phyloP scores from a whole-genome alignment of 2,113 vertebrate genomes.

The Sialia sialis region DNA sequence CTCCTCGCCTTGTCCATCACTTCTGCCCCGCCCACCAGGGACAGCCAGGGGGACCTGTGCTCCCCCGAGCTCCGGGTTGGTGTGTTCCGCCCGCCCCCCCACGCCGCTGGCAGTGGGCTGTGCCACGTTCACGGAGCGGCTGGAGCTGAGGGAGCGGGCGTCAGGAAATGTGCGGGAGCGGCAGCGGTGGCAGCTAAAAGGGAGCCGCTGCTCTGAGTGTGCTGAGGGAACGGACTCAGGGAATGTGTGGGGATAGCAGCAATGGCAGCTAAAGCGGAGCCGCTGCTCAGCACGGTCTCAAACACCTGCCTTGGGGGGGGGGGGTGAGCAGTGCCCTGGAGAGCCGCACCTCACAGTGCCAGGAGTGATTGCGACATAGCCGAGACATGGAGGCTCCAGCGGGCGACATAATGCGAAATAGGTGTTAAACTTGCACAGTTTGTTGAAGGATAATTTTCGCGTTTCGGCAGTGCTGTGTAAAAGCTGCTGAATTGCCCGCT shows the following conservation, averaged over 20 bases:
- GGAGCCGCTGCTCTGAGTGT: rapidly evolving
- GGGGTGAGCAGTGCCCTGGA: rapidly evolving
- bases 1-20: rapidly evolving
- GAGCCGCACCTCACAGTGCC: rapidly evolving
- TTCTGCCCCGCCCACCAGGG: rapidly evolving
- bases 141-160: rapidly evolving
- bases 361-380: rapidly evolving
- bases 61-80: background rate
- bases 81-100: rapidly evolving
- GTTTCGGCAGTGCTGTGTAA: background rate
- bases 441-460: too few relatives aligned
- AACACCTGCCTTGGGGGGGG: rapidly evolving
- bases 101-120: background rate
- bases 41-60: rapidly evolving
- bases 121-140: background rate
- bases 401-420: too few relatives aligned
- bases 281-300: rapidly evolving
- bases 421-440: rapidly evolving
- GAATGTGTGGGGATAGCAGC: too few relatives aligned
- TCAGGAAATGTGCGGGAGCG: rapidly evolving
- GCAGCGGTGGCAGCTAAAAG: rapidly evolving
- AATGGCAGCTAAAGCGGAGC: too few relatives aligned
- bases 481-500: too few relatives aligned
- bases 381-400: rapidly evolving
- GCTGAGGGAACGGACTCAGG: too few relatives aligned